Conservation (phyloP, 1,140 invertebrate genomes). For the Reticulitermes speratus region DNA sequence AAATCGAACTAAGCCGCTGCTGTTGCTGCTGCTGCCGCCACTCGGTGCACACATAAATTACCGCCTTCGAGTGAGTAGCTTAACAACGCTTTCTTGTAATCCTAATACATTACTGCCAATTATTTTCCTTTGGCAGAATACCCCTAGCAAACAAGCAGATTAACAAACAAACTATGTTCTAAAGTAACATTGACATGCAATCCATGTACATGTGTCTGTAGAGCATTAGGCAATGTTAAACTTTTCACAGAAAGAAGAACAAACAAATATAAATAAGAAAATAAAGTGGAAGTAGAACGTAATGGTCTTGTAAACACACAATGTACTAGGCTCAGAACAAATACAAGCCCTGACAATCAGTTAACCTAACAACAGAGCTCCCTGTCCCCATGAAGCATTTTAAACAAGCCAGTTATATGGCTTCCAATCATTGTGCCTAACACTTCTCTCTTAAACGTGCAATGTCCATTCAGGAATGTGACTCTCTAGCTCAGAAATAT, state of each 20-base stretch:
- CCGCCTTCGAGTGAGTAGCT: not conserved
- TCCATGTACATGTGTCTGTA: not conserved
- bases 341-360: not conserved
- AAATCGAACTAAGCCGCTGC: not conserved
- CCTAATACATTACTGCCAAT: not conserved
- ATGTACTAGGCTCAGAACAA: not conserved
- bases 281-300: not conserved
- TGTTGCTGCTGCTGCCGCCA: constrained; percentile 5
- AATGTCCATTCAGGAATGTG: no score
- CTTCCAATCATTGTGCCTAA: not conserved
- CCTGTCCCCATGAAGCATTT: not conserved
- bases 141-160: not conserved
- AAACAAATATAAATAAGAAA: constrained; percentile 14
- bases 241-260: constrained; percentile 5
- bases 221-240: not conserved
- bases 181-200: not conserved
- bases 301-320: not conserved
- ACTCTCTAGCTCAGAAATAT: no score
- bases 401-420: not conserved
- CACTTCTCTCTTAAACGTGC: not conserved
- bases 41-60: constrained; percentile 7
- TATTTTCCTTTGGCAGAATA: not conserved
- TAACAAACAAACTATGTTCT: constrained; percentile 10
- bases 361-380: not conserved
- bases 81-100: not conserved